These are phyloP conservation scores for Zalophus californianus DNA, from an alignment of 2,797 vertebrate genomes.

Conservation along the genomic window DNA sequence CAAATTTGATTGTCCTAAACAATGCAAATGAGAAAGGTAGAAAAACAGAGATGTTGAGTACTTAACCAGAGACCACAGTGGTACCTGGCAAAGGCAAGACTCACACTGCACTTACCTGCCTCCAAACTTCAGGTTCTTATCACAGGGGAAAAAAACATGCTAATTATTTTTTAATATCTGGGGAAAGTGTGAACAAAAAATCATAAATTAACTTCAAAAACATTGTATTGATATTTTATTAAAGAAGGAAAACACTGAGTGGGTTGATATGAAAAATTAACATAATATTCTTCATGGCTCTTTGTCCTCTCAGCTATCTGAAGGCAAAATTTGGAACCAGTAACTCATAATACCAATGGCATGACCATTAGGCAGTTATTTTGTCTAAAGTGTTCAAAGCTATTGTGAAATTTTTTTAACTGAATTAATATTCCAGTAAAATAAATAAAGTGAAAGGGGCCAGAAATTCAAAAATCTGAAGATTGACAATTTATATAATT, in stretches of 20 bases:
- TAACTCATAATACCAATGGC: not conserved
- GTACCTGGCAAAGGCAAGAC: not conserved
- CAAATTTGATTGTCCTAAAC: not conserved
- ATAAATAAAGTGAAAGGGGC: not conserved
- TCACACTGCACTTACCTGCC: not conserved
- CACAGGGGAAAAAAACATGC: not conserved
- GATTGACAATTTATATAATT: not conserved
- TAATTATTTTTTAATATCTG: not conserved
- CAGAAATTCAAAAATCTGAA: constrained; percentile 40
- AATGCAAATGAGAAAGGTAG: not conserved
- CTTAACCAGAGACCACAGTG: not conserved
- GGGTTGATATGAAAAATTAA: not conserved
- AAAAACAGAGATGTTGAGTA: not conserved
- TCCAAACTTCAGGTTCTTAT: not conserved
- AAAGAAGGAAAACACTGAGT: not conserved
- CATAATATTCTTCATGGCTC: not conserved
- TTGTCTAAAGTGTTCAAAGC: constrained; percentile 6
- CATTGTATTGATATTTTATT: not conserved
- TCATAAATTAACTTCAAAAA: constrained; percentile 26
- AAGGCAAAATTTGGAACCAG: not conserved
- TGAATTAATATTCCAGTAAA: constrained; percentile 33
- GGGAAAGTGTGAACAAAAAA: not conserved
- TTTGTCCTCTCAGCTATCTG: not conserved
- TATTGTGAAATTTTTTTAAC: not conserved
- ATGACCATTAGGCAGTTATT: not conserved